Evolutionary conservation across 2,797 vertebrate genomes (phyloP), one percentile per base, ranked within the genome.

Genomic region (Coranthus polyacanthus): DNA sequence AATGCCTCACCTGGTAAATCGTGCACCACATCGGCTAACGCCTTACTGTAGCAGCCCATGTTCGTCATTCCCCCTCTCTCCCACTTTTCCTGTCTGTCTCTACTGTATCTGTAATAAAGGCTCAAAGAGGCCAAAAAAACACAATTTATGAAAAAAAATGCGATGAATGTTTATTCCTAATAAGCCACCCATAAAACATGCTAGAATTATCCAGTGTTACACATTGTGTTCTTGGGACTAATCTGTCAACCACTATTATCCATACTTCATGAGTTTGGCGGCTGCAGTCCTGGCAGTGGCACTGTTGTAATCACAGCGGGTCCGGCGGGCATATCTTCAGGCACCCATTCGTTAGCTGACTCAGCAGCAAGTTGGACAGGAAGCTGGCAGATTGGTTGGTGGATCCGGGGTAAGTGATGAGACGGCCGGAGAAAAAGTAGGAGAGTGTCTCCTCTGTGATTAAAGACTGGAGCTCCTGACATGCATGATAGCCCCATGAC

Each of bases 231-330:
- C 26, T 7, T 29, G 26, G 26, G 26, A 61, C 11, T 58, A 32
- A 55, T 47, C 39, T 71, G 53, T 44, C 43, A 9, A 34, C 20
- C 17, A 44, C 10, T 17, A n/a, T 16, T 16, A 26, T 34, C 16
- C 8, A 51, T 51, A 11, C 26, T 47, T 56, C 62, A 20, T 16
- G 12, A 69, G 16, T 15, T 42, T 36, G 36, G 45, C 10, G 0
- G 26, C 54, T 49, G 58, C 38, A 24, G 56, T 32, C 51, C 39
- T 26, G 17, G 47, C 42, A 21, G 68, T 61, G 55, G 42, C 44
- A 29, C 67, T 49, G 76, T 87, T 88, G 38, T 85, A 85, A 86
- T 90, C 84, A 90, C 74, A 59, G 37, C 56, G 44, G 56, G 6
- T 71, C 68, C 59, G 18, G 50, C 12, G 12, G 79, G 74, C 78